Evolutionary conservation across 2,888 invertebrate genomes (phyloP), one percentile per base, ranked within the genome.

Genomic region (Gandaritis pyraliata): DNA sequence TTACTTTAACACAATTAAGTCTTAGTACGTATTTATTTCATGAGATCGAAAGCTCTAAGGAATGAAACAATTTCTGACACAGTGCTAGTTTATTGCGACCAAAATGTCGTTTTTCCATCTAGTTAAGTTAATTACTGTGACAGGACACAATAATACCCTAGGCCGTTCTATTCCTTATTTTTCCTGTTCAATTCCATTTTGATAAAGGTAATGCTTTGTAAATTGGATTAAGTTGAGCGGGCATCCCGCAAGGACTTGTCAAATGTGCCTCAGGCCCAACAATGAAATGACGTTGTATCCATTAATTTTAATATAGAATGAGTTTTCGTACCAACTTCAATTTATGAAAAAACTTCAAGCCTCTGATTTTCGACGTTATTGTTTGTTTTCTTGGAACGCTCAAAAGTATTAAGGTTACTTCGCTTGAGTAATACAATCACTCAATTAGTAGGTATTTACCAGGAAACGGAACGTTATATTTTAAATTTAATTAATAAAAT

Each of bases 221-320:
- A 78, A 77, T 75, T 75, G 73, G 72, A 80, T 77, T 80, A 75
- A 63, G 66, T 71, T 72, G 66, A 73, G 75, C 75, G 70, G 73
- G 67, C 69, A 71, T 70, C 64, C 76, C 76, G 48, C 68, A 70
- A 77, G 75, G 73, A 70, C 72, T 71, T 66, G 68, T 70, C 70
- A 70, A 71, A 69, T 64, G 67, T 62, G 62, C 54, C 56, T 68
- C 57, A 36, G 47, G 41, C 47, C 16, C 12, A 68, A 71, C 63
- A 72, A 72, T 70, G 51, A 15, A 53, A 58, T 61, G 57, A 63
- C 61, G 58, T 46, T 52, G 41, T 53, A 43, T 54, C 58, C 52
- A 45, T 65, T 69, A 63, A 68, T 71, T 74, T 63, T 62, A 55
- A 60, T 61, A 51, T 57, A 62, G 16, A 51, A 53, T 30, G 33